Percentiles rank a stretch among this genome's conserved stretches.
These are phyloP conservation scores for Phylloscopus whistleri DNA, from an alignment of 2,113 vertebrate species.

Conservation along the genomic window DNA sequence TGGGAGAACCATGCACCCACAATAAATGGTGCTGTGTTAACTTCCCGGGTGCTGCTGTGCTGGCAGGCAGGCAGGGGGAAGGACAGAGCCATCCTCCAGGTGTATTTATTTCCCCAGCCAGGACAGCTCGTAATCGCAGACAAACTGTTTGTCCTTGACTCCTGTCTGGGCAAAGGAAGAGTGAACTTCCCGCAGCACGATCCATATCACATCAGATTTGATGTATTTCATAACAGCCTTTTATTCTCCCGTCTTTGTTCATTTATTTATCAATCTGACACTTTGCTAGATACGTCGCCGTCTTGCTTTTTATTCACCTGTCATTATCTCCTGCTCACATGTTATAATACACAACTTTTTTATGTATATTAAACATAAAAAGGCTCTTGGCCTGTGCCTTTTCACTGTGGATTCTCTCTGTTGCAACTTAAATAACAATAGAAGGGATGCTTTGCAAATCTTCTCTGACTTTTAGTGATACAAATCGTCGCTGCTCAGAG, in stretches of 20 bases:
- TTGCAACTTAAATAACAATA: slow-evolving; percentile 41
- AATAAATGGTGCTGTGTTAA: rapidly evolving
- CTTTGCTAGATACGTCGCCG: slow-evolving; percentile 38
- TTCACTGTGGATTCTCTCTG: slow-evolving; percentile 45
- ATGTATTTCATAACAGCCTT: slow-evolving; percentile 67
- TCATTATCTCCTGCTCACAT: slow-evolving; percentile 42
- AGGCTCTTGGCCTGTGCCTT: slow-evolving; percentile 6
- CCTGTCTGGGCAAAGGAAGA: slow-evolving; percentile 39
- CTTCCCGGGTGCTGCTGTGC: background rate
- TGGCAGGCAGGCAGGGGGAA: background rate
- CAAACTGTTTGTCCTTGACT: slow-evolving; percentile 62
- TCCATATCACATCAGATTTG: slow-evolving; percentile 62
- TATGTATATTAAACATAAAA: slow-evolving; percentile 59
- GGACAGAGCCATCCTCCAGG: background rate
- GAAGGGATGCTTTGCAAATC: slow-evolving; percentile 8
- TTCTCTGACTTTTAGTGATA: slow-evolving; percentile 49
- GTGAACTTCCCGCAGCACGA: slow-evolving; percentile 42
- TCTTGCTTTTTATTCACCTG: slow-evolving; percentile 60
- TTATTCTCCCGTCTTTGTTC: slow-evolving; percentile 67
- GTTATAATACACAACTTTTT: slow-evolving; percentile 55
- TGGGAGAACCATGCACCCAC: background rate
- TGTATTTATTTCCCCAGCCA: slow-evolving; percentile 28
- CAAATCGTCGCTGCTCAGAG: background rate
- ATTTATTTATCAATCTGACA: slow-evolving; percentile 68
- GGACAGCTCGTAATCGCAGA: slow-evolving; percentile 59